These are phyloP conservation scores for Thaumetopoea pityocampa DNA, from an alignment of 1,140 invertebrate genomes.

Conservation along the genomic window DNA sequence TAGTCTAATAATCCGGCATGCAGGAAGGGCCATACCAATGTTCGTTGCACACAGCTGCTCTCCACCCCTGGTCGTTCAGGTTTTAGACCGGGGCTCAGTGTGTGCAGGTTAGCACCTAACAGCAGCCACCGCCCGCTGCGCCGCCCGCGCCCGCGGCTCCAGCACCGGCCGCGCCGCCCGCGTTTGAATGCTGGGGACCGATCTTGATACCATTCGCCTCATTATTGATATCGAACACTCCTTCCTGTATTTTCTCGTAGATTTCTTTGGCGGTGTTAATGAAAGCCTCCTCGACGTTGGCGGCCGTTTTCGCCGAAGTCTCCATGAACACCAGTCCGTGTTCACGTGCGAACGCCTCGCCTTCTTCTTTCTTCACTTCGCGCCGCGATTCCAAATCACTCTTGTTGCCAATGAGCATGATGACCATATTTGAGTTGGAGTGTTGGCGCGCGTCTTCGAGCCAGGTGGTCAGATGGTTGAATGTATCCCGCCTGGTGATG, in stretches of 20 bases:
- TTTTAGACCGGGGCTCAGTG: constrained; percentile 45
- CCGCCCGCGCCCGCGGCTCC: constrained; percentile 85
- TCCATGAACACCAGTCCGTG: constrained; percentile 99
- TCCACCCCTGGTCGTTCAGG: constrained; percentile 27
- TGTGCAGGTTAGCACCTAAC: constrained; percentile 81
- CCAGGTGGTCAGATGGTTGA: constrained; percentile 99
- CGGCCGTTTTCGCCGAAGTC: constrained; percentile 99
- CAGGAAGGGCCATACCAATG: constrained; percentile 58
- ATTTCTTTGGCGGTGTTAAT: constrained; percentile 99
- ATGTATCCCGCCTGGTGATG: constrained; percentile 98
- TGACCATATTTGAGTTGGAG: constrained; percentile 99
- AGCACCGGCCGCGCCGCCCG: constrained; percentile 85
- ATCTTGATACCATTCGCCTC: constrained; percentile 99
- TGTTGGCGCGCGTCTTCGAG: constrained; percentile 99
- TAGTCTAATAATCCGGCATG: constrained; percentile 55
- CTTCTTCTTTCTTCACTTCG: constrained; percentile 99
- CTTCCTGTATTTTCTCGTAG: constrained; percentile 99
- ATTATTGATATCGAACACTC: constrained; percentile 99
- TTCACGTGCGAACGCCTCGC: constrained; percentile 98
- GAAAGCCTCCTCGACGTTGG: constrained; percentile 99
- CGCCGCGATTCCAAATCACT: constrained; percentile 98
- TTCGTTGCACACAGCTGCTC: constrained; percentile 68
- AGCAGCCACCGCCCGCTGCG: constrained; percentile 90
- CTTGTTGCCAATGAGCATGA: constrained; percentile 98
- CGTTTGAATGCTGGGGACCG: constrained; percentile 97